Base-by-base conservation (phyloP, 2,113 vertebrate genomes). In the Oryzias woworae region DNA sequence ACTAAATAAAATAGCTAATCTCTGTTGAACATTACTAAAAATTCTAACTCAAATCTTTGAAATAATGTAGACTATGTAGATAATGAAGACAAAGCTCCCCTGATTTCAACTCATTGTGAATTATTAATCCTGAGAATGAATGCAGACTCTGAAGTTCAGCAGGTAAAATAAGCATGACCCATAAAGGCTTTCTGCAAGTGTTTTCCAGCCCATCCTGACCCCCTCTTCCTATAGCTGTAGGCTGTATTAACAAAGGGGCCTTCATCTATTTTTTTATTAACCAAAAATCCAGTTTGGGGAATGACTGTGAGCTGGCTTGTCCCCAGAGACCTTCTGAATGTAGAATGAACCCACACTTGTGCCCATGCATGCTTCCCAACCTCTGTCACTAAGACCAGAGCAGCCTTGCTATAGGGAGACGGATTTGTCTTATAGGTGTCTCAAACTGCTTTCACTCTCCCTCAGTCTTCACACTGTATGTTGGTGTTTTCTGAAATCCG, bases 331-430 rank as follows among this genome's bases (percentile, higher is more conserved):
- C 28, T 57, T 66, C 53, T 59, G 68, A 71, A 75, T 74, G 78
- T 59, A 67, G 53, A 73, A 55, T 17, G 66, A 77, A 78, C 71
- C 66, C 59, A 57, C 76, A 73, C 71, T 73, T 88, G 80, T 87
- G 88, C 85, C 91, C 82, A 83, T 82, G 36, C 36, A 36, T 36
- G 36, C 82, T 69, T 74, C 64, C 82, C 80, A 86, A 85, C 83
- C 77, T 85, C 84, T 77, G 80, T 85, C 81, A 82, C 82, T 79
- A 74, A 80, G 71, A 71, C 69, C 81, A 87, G 78, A 76, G 77
- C 76, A 84, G 87, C 81, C 85, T 76, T 82, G 82, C 75, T 81
- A 81, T 52, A 70, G 75, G 81, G 85, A 83, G 72, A 83, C 42
- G 81, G 85, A 80, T 60, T 42, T 58, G 66, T 62, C 53, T 28